Conservation (phyloP, 2,797 vertebrate species). For the Gallinago stenura region DNA sequence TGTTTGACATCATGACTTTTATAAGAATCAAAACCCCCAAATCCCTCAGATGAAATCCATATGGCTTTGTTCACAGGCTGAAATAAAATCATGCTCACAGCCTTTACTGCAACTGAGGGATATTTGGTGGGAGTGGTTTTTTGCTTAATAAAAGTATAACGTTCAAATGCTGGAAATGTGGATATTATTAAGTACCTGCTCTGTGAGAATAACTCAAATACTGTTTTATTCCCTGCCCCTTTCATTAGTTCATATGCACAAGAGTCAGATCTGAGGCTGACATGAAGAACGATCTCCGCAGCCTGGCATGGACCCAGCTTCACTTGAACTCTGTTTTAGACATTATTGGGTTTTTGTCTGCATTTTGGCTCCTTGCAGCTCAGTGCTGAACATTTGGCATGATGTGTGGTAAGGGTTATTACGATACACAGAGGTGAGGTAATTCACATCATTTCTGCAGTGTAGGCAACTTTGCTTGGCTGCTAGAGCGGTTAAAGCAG, state of each 20-base stretch:
- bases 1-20: conserved; percentile 61
- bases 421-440: conserved; percentile 75
- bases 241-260: conserved; percentile 46
- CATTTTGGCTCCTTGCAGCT: conserved; percentile 53
- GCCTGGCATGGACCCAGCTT: conserved; percentile 59
- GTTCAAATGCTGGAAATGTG: conserved; percentile 64
- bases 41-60: conserved; percentile 72
- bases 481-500: conserved; percentile 38
- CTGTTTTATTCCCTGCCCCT: conserved; percentile 54
- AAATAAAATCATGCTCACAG: conserved; percentile 67
- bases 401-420: conserved; percentile 72
- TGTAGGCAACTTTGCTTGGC: conserved; percentile 67
- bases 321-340: conserved; percentile 68
- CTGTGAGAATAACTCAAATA: conserved; percentile 59
- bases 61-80: conserved; percentile 72
- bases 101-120: conserved; percentile 72
- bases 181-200: conserved; percentile 74
- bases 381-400: conserved; percentile 68
- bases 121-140: conserved; percentile 62
- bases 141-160: conserved; percentile 64
- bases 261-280: conserved; percentile 62
- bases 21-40: conserved; percentile 69
- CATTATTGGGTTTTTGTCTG: conserved; percentile 61
- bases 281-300: conserved; percentile 55
- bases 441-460: conserved; percentile 74